Evolutionary conservation across 2,797 vertebrate species (phyloP).

Genomic region (Myotis findleyi): DNA sequence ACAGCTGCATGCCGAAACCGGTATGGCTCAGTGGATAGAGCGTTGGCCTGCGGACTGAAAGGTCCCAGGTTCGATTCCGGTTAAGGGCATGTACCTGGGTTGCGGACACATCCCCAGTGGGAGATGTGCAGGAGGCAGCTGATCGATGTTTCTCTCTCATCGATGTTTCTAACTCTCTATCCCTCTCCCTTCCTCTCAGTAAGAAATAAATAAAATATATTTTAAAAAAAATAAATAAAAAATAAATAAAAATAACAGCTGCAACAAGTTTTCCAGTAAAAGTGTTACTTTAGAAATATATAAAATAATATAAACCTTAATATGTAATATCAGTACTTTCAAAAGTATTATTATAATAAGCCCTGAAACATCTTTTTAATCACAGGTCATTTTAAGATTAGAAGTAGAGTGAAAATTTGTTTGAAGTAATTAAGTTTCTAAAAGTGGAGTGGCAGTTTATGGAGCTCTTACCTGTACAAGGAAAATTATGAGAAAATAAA

Average conservation of each 20-base stretch:
- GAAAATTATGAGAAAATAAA: conserved; percentile 99
- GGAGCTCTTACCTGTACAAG: conserved; percentile 95
- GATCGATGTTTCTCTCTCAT: no score
- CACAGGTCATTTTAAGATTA: conserved; percentile 33
- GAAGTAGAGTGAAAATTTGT: conserved; percentile 19
- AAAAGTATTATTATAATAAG: conserved; percentile 44
- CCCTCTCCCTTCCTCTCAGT: no score
- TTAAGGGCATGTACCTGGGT: no score
- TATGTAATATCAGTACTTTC: conserved; percentile 32
- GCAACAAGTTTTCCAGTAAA: conserved; percentile 49
- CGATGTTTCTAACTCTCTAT: no score
- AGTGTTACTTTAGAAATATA: conserved; percentile 33
- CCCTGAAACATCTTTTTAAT: conserved; percentile 26
- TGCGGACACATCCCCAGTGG: no score
- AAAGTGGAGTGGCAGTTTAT: neutral
- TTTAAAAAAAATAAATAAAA: no score
- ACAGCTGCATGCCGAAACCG: no score
- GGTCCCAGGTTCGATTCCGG: no score
- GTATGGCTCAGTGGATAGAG: no score
- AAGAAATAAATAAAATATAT: no score
- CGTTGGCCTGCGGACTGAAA: no score
- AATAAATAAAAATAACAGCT: conserved; percentile 40
- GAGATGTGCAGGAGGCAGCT: no score
- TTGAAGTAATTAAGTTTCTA: conserved; percentile 46
- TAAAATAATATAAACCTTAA: conserved; percentile 33